A percentile compares a stretch with the other conserved stretches of the same genome.
These are phyloP conservation scores for Acropora yongei DNA, from an alignment of 64 coral and sea anemone genomes.

Conservation along the genomic window DNA sequence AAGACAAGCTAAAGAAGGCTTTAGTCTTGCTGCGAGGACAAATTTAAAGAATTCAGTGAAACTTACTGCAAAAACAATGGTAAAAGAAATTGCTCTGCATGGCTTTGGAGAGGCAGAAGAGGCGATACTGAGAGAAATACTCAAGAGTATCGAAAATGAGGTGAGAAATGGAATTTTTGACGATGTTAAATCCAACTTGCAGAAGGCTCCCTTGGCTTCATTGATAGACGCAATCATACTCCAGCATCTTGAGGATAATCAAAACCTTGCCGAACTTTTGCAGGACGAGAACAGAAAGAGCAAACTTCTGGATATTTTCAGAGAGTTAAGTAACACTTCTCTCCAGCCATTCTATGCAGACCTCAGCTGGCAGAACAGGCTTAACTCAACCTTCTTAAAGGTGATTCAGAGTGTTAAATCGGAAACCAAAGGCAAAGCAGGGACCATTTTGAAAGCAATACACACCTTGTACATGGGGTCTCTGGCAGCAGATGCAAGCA, in stretches of 20 bases:
- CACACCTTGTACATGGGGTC: background rate
- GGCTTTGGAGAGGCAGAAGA: background rate
- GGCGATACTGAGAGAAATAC: background rate
- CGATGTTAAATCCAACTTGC: constrained; percentile 7
- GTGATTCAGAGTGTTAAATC: constrained; percentile 5
- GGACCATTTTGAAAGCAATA: background rate
- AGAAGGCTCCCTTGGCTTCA: background rate
- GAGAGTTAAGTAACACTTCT: background rate
- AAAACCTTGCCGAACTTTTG: background rate
- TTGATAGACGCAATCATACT: background rate
- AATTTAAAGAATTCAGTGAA: background rate
- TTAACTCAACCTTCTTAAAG: background rate
- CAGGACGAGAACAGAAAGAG: background rate
- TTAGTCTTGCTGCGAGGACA: background rate
- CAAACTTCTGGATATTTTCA: background rate
- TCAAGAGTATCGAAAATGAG: background rate
- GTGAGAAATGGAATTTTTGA: background rate
- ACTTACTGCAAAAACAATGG: background rate
- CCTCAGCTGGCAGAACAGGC: constrained; percentile 18
- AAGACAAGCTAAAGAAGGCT: background rate
- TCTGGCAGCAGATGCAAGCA: background rate
- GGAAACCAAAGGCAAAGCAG: background rate
- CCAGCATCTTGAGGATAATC: background rate
- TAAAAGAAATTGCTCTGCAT: background rate
- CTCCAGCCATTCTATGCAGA: background rate